Conservation (phyloP, 2,113 vertebrate genomes). For the Tretioscincus oriximinensis region DNA sequence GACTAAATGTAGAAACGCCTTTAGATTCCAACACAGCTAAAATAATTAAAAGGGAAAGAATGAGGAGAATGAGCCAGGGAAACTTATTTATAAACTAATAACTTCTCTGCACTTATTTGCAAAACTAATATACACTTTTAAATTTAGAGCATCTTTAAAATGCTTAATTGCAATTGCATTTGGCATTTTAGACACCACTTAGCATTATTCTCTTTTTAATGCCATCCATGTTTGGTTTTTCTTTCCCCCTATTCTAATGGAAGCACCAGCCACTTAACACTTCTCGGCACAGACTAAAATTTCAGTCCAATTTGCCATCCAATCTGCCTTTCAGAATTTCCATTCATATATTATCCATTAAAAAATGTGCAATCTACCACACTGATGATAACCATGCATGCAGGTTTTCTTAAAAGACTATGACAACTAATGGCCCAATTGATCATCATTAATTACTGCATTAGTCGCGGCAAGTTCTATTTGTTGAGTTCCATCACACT, state of each 20-base stretch:
- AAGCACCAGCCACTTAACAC: constrained; percentile 56
- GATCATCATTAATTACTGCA: constrained; percentile 42
- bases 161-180: constrained; percentile 27
- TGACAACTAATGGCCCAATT: constrained; percentile 43
- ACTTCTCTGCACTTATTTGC: background rate
- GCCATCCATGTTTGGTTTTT: constrained; percentile 6
- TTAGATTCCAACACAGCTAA: too few relatives aligned
- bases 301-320: constrained; percentile 47
- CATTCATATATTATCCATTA: constrained; percentile 45
- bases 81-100: background rate
- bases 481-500: constrained; percentile 35
- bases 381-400: constrained; percentile 16
- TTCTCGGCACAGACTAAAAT: constrained; percentile 43
- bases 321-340: constrained; percentile 42
- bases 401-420: constrained; percentile 14
- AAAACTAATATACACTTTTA: constrained; percentile 30
- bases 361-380: constrained; percentile 51
- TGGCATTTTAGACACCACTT: constrained; percentile 27
- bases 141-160: constrained; percentile 45
- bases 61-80: background rate
- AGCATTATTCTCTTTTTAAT: constrained; percentile 44
- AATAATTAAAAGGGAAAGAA: too few relatives aligned
- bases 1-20: too few relatives aligned
- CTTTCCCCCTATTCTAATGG: constrained; percentile 58
- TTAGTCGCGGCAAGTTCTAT: constrained; percentile 27